Base-by-base conservation (phyloP, 2,888 invertebrate species). In the Carcina quercana region DNA sequence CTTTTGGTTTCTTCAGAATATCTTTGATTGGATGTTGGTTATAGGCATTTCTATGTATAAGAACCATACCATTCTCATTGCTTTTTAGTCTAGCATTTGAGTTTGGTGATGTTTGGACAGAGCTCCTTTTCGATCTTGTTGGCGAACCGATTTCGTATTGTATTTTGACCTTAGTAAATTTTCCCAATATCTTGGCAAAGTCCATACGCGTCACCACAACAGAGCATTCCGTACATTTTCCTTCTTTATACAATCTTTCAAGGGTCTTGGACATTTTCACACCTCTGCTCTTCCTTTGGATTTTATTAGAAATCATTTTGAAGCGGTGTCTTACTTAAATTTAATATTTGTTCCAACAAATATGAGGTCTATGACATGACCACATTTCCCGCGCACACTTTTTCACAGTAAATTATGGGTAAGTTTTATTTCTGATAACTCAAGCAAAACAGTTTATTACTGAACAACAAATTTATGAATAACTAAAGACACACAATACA, bases 331-430 rank as follows among this genome's bases (percentile, higher is more conserved):
- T 24, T n/a, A n/a, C n/a, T n/a, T n/a, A n/a, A n/a, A n/a, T n/a
- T n/a, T n/a, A n/a, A n/a, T n/a, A 12, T 32, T 32, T 26, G 11
- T 20, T 20, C 10, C 14, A 32, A 7, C 17, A 13, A 7, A 7
- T 20, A n/a, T 8, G 20, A 20, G 20, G 8, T 20, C 8, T 27
- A 15, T 15, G 24, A 59, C 58, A 55, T 59, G 62, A 64, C 64
- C 66, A 76, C 78, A 80, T 84, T 84, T 84, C 84, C 84, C 84
- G 84, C 84, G 80, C 78, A 78, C 63, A 51, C 47, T 45, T 64
- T 64, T 52, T 49, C 40, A 46, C 41, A 42, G 40, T 39, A 40
- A 50, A 20, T 50, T 49, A 40, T 42, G 15, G 38, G 43, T 36
- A 42, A 38, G 37, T 46, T 30, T 36, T 35, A 19, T 35, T 39